Conservation (phyloP, 1,140 invertebrate species). For the Orchestia grillus region DNA sequence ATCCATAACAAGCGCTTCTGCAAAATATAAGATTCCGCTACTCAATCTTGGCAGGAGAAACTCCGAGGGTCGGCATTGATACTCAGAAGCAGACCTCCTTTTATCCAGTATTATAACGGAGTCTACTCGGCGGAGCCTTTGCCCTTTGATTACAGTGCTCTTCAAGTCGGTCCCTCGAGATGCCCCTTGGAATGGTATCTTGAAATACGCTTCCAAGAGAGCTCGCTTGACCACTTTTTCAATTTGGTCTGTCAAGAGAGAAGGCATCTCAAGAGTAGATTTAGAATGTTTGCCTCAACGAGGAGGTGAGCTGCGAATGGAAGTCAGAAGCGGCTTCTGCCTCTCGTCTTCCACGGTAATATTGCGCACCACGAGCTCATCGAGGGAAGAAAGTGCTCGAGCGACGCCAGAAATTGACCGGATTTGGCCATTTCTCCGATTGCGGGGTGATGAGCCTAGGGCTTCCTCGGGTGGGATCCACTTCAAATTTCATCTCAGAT, state of each 20-base stretch:
- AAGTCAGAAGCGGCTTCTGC: background rate
- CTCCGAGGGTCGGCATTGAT: background rate
- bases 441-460: conserved; percentile 22
- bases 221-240: conserved; percentile 55
- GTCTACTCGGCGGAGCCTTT: conserved; percentile 31
- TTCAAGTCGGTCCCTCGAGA: conserved; percentile 46
- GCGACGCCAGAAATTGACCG: conserved; percentile 13
- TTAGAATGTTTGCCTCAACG: conserved; percentile 52
- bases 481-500: conserved; percentile 31
- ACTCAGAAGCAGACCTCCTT: conserved; percentile 15
- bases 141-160: conserved; percentile 51
- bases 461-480: background rate
- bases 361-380: background rate
- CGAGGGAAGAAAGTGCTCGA: conserved; percentile 28
- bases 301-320: conserved; percentile 50
- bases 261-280: conserved; percentile 54
- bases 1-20: background rate
- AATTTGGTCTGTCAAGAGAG: conserved; percentile 56
- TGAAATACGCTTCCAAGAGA: conserved; percentile 50
- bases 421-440: conserved; percentile 47
- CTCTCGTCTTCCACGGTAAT: conserved; percentile 26
- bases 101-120: conserved; percentile 47
- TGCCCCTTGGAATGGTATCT: conserved; percentile 55
- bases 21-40: conserved; percentile 27
- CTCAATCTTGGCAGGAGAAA: background rate